Evolutionary conservation across 1,140 invertebrate species (phyloP), one percentile per base, ranked within the genome.

Genomic region (Campoletis sonorensis): DNA sequence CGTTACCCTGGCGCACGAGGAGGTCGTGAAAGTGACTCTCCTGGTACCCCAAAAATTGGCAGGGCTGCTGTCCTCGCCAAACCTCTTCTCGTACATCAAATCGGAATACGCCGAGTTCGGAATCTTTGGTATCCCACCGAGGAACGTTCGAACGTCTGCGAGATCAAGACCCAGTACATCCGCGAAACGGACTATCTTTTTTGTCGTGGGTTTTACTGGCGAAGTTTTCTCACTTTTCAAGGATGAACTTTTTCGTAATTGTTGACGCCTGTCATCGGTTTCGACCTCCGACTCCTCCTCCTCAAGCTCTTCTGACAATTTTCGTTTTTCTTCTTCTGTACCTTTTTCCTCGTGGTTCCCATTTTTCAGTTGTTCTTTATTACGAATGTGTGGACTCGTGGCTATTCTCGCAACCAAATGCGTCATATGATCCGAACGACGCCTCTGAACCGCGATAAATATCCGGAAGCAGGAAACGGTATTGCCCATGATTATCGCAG

Each of bases 151-250:
- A 0, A 99, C 96, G 86, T 97, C 97, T 15, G 97, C 97, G 81
- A 99, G 92, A 92, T 99, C 98, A 10, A 99, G 92, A 0, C 98
- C 98, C 40, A 99, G 92, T 0, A 97, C 97, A 88, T 99, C 98
- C 0, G 98, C 98, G 90, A 99, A 99, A 21, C 98, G 94, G 0
- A 99, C 98, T 49, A 98, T 98, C 91, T 99, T 99, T 90, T 98
- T 99, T 0, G 96, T 93, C 3, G 96, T 95, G 0, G 97, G 97
- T 15, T 96, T 97, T 1, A 96, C 96, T 0, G 97, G 97, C 26
- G 97, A 97, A 0, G 97, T 98, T 92, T 98, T 98, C 0, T 96
- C 96, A 0, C 96, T 96, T 92, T 98, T 98, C 18, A 99, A 90
- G 0, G 97, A 98, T 0, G 97, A 97, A 88, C 95, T 96, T 73